Evolutionary conservation across 2,113 vertebrate species (phyloP).

Genomic region (Gambusia affinis): DNA sequence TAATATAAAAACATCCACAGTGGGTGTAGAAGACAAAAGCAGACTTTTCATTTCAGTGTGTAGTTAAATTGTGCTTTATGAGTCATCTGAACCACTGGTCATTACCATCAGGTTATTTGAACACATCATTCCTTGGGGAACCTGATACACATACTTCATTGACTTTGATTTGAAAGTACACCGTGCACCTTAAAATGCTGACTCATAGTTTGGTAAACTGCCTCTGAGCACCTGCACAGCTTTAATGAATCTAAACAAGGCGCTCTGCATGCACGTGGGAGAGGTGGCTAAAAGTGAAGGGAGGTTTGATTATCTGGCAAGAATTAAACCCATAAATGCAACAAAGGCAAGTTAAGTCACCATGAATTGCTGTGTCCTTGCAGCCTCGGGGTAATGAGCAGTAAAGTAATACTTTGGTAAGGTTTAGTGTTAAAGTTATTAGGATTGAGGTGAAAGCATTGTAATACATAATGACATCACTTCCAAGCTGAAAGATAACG

Average conservation of each 20-base stretch:
- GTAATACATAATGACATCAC: constrained; percentile 30
- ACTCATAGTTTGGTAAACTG: constrained; percentile 54
- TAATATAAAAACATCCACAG: not conserved
- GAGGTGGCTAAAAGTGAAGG: not conserved
- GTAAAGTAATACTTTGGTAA: not conserved
- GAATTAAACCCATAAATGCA: constrained; percentile 15
- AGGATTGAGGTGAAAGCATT: constrained; percentile 3
- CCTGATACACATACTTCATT: constrained; percentile 26
- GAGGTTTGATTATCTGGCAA: constrained; percentile 16
- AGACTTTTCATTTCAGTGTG: not conserved
- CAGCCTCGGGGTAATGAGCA: not conserved
- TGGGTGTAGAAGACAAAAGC: not conserved
- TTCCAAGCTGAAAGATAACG: constrained; percentile 58
- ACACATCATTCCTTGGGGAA: constrained; percentile 22
- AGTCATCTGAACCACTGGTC: not conserved
- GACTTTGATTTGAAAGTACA: constrained; percentile 54
- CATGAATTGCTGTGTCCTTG: not conserved
- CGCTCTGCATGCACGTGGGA: constrained; percentile 37
- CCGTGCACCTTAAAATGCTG: constrained; percentile 61
- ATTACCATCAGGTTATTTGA: not conserved
- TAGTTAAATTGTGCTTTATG: not conserved
- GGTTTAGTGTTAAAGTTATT: not conserved
- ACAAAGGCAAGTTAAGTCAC: not conserved
- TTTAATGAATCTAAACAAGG: constrained; percentile 75
- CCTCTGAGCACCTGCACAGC: constrained; percentile 27